phyloP scores from a whole-genome alignment of 2,797 vertebrate genomes.

The Orientallactaga sibirica region DNA sequence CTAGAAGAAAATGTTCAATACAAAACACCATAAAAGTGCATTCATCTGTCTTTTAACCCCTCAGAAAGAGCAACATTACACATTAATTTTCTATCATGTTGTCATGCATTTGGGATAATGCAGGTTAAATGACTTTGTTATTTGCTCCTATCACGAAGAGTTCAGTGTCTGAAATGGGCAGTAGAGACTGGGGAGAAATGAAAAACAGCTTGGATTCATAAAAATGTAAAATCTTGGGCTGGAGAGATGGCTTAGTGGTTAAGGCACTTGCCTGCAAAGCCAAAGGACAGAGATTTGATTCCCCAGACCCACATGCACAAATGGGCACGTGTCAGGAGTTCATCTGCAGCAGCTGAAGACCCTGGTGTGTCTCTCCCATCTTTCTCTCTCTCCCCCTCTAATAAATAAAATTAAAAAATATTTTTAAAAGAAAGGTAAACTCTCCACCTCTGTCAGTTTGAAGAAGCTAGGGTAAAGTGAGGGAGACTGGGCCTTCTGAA shows the following conservation, averaged over 20 bases:
- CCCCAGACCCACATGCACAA: too few species aligned
- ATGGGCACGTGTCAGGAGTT: too few species aligned
- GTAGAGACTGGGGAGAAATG: neutral
- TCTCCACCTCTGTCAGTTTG: neutral
- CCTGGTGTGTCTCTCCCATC: too few species aligned
- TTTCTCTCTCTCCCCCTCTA: too few species aligned
- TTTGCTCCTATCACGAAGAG: neutral
- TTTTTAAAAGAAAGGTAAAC: too few species aligned
- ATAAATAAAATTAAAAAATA: too few species aligned
- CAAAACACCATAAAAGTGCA: neutral
- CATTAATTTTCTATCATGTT: neutral
- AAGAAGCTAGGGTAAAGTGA: neutral
- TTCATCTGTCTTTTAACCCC: neutral
- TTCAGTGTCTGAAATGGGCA: neutral
- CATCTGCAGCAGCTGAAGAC: too few species aligned
- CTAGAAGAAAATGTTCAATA: neutral
- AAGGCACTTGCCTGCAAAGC: too few species aligned
- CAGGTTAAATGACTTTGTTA: neutral
- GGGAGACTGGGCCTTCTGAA: accelerated
- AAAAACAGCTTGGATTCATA: neutral
- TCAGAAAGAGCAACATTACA: neutral
- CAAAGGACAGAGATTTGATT: too few species aligned
- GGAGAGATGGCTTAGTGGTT: too few species aligned
- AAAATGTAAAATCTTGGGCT: neutral
- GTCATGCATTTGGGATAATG: neutral